Base-by-base conservation (phyloP, 2,113 vertebrate genomes). In the Chauna torquata region DNA sequence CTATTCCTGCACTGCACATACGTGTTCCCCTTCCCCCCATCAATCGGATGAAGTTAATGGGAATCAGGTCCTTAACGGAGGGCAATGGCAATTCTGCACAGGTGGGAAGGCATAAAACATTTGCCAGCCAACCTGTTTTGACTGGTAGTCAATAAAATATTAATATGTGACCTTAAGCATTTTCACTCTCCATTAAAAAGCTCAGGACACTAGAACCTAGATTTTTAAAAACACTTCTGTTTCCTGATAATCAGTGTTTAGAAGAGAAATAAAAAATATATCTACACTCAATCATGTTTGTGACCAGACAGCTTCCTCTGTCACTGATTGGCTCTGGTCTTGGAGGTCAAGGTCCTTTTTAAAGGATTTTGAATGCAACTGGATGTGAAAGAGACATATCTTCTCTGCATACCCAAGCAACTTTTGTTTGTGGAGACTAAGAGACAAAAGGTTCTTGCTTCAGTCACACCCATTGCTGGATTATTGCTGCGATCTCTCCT, bases 101-200 rank as follows among this genome's bases (percentile, higher is more conserved):
- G 68, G 86, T 93, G 82, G 77, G 65, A 92, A 93, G 54, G 86
- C 69, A 86, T 64, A 64, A 88, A 96, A 78, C 9, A 47, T 90
- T 88, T 1, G 6, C 65, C 61, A 91, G 57, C 38, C 76, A 94
- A 84, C 45, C 55, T 58, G 55, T 71, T 94, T 93, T 75, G 79
- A 58, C 59, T 86, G 25, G 7, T 75, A 64, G 59, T 42, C 88
- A 75, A 88, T 94, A 54, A 95, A 96, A 93, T 96, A 91, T 95
- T 94, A 88, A 96, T 95, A 71, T 2, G 2, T 75, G 86, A 93
- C 94, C 90, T 94, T 96, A 61, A 75, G 81, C 8, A 42, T 90
- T 95, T 94, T 84, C 44, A 12, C 30, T 94, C 82, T 84, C 72
- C 47, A 42, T 91, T 92, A 87, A 69, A 93, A 96, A 84, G 40